phyloP scores from a whole-genome alignment of 1,140 invertebrate species.

The Drosophila tani region DNA sequence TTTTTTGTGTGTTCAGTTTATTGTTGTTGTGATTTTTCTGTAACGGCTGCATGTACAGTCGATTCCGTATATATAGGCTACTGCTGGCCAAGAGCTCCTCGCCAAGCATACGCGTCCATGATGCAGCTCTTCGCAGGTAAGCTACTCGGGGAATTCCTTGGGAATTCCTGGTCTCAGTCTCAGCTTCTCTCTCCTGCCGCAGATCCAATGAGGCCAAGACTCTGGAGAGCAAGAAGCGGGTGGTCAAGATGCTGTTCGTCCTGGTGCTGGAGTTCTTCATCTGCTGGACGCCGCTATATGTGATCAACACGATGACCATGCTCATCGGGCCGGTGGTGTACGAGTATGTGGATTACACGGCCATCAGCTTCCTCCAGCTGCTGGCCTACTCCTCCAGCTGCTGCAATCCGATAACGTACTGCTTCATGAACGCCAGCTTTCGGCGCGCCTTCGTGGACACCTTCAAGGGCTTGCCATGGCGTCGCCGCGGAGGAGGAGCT shows the following conservation, averaged over 20 bases:
- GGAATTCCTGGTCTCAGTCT: too few relatives aligned
- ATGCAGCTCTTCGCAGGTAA: conserved; percentile 74
- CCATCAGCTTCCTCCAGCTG: conserved; percentile 92
- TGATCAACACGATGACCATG: conserved; percentile 91
- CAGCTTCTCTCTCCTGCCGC: neutral
- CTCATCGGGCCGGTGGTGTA: conserved; percentile 91
- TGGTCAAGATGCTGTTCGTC: conserved; percentile 96
- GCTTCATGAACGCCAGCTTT: conserved; percentile 96
- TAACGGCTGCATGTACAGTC: too few relatives aligned
- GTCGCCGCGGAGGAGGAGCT: conserved; percentile 4
- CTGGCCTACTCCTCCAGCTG: conserved; percentile 95
- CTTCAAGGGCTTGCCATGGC: conserved; percentile 71
- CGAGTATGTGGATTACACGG: conserved; percentile 89
- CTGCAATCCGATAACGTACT: conserved; percentile 97
- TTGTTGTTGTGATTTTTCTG: too few relatives aligned
- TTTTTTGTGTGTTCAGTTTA: too few relatives aligned
- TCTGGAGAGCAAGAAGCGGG: conserved; percentile 86
- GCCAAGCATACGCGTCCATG: conserved; percentile 69
- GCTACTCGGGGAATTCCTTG: conserved; percentile 59
- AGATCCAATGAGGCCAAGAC: conserved; percentile 85
- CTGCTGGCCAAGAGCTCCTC: conserved; percentile 61
- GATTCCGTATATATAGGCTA: too few relatives aligned
- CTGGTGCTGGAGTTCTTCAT: conserved; percentile 96
- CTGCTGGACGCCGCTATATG: conserved; percentile 96
- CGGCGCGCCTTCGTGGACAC: conserved; percentile 90